These are phyloP conservation scores for Eretmochelys imbricata DNA, from an alignment of 2,113 vertebrate species.

Conservation along the genomic window DNA sequence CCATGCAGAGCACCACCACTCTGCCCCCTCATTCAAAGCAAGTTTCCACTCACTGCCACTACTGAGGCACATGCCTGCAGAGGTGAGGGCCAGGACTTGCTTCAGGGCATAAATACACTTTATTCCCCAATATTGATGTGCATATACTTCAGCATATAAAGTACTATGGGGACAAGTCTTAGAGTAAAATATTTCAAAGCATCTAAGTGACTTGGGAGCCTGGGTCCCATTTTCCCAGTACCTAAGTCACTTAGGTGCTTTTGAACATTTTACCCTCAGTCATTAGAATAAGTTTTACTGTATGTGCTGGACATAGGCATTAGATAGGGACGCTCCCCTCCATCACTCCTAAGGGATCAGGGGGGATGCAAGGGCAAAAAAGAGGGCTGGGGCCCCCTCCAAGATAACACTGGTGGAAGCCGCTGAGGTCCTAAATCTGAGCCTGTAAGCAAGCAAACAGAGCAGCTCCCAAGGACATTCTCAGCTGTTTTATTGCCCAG, in stretches of 20 bases:
- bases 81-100: not conserved
- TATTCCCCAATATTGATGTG: not conserved
- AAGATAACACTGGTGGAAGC: accelerated
- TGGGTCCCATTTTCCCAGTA: not conserved
- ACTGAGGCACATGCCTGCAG: not conserved
- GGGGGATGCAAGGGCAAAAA: not conserved
- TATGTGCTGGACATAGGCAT: not conserved
- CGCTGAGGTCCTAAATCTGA: not conserved
- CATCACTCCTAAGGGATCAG: not conserved
- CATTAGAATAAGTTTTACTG: not conserved
- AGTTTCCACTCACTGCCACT: no score
- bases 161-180: not conserved
- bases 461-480: not conserved
- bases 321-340: not conserved
- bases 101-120: not conserved
- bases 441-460: not conserved
- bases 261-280: not conserved
- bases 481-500: not conserved
- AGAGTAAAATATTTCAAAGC: not conserved
- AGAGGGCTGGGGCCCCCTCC: accelerated
- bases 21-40: no score
- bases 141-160: not conserved
- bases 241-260: not conserved
- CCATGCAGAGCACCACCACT: no score
- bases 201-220: not conserved